These are phyloP conservation scores for Tromatobia lineatoria DNA, from an alignment of 2,888 invertebrate genomes.

Conservation along the genomic window DNA sequence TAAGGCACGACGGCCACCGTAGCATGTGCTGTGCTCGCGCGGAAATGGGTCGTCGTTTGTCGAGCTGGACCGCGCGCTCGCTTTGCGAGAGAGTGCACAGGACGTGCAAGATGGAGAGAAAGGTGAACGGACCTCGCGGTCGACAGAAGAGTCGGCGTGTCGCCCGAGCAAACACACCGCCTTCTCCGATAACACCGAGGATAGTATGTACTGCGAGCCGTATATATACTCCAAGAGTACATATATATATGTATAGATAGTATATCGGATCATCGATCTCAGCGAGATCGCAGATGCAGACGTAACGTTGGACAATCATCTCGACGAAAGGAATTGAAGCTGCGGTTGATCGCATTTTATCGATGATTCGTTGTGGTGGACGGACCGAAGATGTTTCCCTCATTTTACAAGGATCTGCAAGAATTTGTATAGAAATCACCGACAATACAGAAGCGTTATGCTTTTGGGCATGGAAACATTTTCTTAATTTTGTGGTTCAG, in stretches of 20 bases:
- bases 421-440: background rate
- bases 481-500: no score
- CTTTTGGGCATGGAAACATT: no score
- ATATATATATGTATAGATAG: slow-evolving; percentile 4
- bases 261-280: slow-evolving; percentile 39
- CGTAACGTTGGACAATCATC: background rate
- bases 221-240: slow-evolving; percentile 3
- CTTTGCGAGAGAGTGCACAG: slow-evolving; percentile 41
- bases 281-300: background rate
- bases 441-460: background rate
- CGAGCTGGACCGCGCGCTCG: slow-evolving; percentile 42
- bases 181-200: slow-evolving; percentile 63
- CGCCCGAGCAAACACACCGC: slow-evolving; percentile 66
- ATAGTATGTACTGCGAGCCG: background rate
- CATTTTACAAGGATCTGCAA: background rate
- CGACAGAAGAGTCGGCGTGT: slow-evolving; percentile 67
- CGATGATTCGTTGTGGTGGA: background rate
- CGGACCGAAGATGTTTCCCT: background rate
- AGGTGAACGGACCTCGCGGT: slow-evolving; percentile 80
- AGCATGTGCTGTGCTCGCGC: slow-evolving; percentile 62
- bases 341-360: slow-evolving; percentile 1
- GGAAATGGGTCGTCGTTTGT: slow-evolving; percentile 76
- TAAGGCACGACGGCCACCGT: slow-evolving; percentile 55
- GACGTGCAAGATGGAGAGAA: slow-evolving; percentile 66
- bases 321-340: background rate